These are phyloP conservation scores for Melanotaenia boesemani DNA, from an alignment of 2,797 vertebrate species.

Conservation along the genomic window DNA sequence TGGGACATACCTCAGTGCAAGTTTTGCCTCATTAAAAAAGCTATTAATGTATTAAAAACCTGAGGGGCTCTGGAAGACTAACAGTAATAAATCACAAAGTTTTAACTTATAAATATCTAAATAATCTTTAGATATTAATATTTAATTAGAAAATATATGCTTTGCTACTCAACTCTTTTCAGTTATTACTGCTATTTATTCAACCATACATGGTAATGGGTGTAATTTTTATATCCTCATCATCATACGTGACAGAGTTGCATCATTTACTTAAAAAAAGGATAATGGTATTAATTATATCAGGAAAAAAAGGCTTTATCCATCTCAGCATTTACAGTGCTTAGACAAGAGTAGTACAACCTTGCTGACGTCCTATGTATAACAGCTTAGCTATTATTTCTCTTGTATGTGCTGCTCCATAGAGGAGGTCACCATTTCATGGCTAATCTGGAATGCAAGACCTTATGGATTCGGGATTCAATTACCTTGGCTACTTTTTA, in stretches of 20 bases:
- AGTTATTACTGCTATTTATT: not conserved
- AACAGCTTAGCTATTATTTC: constrained; percentile 43
- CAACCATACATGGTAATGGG: not conserved
- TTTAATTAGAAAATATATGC: not conserved
- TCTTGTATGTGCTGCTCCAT: constrained; percentile 26
- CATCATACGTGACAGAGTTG: constrained; percentile 15
- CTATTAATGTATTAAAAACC: not conserved
- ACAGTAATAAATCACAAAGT: constrained; percentile 1
- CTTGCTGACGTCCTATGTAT: constrained; percentile 29
- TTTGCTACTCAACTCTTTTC: not conserved
- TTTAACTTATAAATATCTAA: constrained; percentile 3
- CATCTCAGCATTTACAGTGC: constrained; percentile 2
- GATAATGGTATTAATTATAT: not conserved
- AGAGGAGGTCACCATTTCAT: constrained; percentile 56
- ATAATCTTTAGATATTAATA: not conserved
- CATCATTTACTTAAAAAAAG: not conserved
- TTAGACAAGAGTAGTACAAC: constrained; percentile 25
- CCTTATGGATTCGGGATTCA: constrained; percentile 61
- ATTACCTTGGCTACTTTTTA: constrained; percentile 66
- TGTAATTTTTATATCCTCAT: constrained; percentile 16
- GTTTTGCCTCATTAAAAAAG: constrained; percentile 8
- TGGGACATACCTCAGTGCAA: constrained; percentile 6
- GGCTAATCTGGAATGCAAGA: constrained; percentile 62
- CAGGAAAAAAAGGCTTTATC: constrained; percentile 13
- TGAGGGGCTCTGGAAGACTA: constrained; percentile 7